Evolutionary conservation across 2,888 invertebrate species (phyloP), one percentile per base, ranked within the genome.

Genomic region (Chrysodeixis includens): DNA sequence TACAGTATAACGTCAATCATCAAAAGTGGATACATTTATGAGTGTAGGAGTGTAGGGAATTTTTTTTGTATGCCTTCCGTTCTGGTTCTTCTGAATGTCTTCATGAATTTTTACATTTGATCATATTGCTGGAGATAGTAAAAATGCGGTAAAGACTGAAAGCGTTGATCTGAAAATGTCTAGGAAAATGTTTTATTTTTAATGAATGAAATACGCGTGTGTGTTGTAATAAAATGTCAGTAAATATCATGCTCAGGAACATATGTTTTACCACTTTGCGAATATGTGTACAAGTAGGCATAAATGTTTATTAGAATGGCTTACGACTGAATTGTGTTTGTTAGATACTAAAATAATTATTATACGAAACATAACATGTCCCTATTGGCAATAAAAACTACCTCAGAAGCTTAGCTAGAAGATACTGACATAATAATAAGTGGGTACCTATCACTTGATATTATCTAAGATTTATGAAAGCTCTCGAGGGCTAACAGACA

Each of bases 361-460:
- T 40, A 1, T 5, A 40, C 1, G 5, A 20, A 49, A 9, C 9
- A 18, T 49, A 44, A n/a, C n/a, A 44, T 20, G 20, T 49, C 3
- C 9, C 9, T 20, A 9, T 9, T 49, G 9, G 46, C 12, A 49
- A 49, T 46, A 46, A 18, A 9, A 18, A 9, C 16, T 18, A 18
- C 46, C 46, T 20, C 20, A 40, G n/a, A 40, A n/a, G 6, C 40
- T 49, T 49, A 20, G 46, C 9, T 9, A 10, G 10, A 10, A 18
- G 46, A 10, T 49, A 20, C 20, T 49, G 18, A 12, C 20, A 20
- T 49, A 49, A 20, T 49, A 20, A 49, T 49, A 20, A 49, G 46
- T 49, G 12, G 40, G 40, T 40, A 40, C 40, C 40, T 40, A 49
- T 49, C 46, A 18, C 10, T 49, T 49, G 46, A 49, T 10, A 49